Conservation (phyloP, 2,888 invertebrate species). For the Andrena flavipes region DNA sequence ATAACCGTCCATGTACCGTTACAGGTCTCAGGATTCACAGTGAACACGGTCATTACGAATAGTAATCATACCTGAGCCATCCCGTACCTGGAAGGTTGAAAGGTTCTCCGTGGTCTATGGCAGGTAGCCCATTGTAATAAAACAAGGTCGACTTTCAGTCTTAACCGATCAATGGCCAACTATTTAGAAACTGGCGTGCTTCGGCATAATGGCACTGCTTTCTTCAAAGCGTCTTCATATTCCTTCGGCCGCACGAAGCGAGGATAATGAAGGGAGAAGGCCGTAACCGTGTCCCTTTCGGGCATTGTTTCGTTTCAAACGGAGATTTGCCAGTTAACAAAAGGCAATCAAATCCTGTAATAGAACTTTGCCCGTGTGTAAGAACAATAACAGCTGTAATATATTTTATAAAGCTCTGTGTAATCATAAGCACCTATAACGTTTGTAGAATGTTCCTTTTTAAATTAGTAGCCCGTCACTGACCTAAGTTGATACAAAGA, state of each 20-base stretch:
- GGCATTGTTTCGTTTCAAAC: background rate
- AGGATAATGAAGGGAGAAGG: background rate
- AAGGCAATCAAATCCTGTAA: background rate
- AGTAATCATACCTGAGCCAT: conserved; percentile 37
- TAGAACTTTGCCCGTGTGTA: background rate
- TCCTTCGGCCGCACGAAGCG: background rate
- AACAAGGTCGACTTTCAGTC: conserved; percentile 40
- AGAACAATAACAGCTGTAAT: no score
- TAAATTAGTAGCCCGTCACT: background rate
- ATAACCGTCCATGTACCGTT: background rate
- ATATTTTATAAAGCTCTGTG: no score
- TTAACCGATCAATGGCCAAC: conserved; percentile 11
- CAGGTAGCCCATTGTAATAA: conserved; percentile 47
- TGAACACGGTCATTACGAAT: background rate
- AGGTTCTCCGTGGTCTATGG: conserved; percentile 17
- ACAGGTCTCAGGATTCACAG: conserved; percentile 2
- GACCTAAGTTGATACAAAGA: no score
- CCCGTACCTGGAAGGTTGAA: conserved; percentile 18
- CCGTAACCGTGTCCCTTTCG: background rate
- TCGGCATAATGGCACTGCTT: conserved; percentile 11
- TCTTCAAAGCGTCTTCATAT: background rate
- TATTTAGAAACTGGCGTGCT: background rate
- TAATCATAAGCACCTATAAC: background rate
- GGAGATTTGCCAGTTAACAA: background rate
- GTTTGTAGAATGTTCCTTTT: background rate